phyloP scores from a whole-genome alignment of 1,140 invertebrate species.

The Tribolium madens region DNA sequence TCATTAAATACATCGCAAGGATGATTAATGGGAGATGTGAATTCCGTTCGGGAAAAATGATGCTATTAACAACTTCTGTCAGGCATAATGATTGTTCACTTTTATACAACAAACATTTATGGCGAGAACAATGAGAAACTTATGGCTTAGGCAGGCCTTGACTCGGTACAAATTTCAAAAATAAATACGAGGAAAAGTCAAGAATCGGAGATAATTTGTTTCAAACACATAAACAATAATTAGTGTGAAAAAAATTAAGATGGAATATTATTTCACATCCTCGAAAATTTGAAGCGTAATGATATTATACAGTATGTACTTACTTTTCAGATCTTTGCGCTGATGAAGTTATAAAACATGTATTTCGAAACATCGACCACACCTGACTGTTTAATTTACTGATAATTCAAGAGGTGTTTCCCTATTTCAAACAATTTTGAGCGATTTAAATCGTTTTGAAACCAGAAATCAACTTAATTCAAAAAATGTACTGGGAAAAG shows the following conservation, averaged over 20 bases:
- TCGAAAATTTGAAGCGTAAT: too few relatives aligned
- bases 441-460: too few relatives aligned
- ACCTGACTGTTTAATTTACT: too few relatives aligned
- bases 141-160: not conserved
- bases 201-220: not conserved
- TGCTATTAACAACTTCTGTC: conserved; percentile 26
- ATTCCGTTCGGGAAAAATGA: conserved; percentile 11
- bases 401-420: too few relatives aligned
- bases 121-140: not conserved
- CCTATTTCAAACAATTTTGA: too few relatives aligned
- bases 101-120: conserved; percentile 20
- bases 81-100: conserved; percentile 25
- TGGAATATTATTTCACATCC: not conserved
- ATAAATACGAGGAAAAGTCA: too few relatives aligned
- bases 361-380: too few relatives aligned
- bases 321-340: too few relatives aligned
- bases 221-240: not conserved
- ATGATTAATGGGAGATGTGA: conserved; percentile 16
- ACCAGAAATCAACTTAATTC: too few relatives aligned
- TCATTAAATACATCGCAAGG: conserved; percentile 20
- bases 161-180: not conserved
- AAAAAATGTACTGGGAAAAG: too few relatives aligned
- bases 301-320: too few relatives aligned
- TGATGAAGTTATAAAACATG: too few relatives aligned
- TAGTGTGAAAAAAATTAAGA: not conserved